A percentile compares a stretch with the other conserved stretches of the same genome.
phyloP scores from a whole-genome alignment of 2,797 vertebrate species.

The Zalophus californianus region DNA sequence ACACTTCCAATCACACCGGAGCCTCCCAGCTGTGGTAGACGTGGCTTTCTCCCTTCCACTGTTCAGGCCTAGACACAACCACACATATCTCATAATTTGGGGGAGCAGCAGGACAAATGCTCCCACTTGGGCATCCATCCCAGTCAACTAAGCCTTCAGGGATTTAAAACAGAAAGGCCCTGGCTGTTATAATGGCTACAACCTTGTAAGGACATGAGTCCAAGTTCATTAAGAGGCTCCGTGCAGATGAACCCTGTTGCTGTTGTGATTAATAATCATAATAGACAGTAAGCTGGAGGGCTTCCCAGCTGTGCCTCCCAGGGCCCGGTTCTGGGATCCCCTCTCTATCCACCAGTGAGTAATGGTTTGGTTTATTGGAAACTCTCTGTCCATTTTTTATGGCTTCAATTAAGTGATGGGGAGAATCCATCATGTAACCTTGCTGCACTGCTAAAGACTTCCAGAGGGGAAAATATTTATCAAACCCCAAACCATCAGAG shows the following conservation, averaged over 20 bases:
- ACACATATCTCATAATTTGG: neutral
- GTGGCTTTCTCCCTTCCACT: neutral
- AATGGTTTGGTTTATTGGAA: slow-evolving; percentile 88
- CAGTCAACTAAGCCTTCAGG: slow-evolving; percentile 53
- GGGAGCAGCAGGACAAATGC: neutral
- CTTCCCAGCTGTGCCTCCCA: slow-evolving; percentile 78
- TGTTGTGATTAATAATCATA: slow-evolving; percentile 79
- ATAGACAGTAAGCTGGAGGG: slow-evolving; percentile 75
- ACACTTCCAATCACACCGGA: neutral
- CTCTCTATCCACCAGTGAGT: slow-evolving; percentile 76
- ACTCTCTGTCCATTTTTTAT: slow-evolving; percentile 89
- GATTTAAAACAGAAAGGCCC: slow-evolving; percentile 61
- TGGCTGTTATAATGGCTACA: slow-evolving; percentile 64
- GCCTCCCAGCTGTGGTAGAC: neutral
- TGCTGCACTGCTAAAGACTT: slow-evolving; percentile 86
- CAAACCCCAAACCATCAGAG: slow-evolving; percentile 81
- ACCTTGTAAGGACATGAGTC: slow-evolving; percentile 79
- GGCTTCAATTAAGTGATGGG: slow-evolving; percentile 88
- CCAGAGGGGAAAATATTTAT: slow-evolving; percentile 86
- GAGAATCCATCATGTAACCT: slow-evolving; percentile 87
- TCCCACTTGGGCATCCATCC: slow-evolving; percentile 22
- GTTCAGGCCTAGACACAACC: neutral
- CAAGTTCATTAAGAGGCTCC: slow-evolving; percentile 79
- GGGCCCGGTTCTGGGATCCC: slow-evolving; percentile 78
- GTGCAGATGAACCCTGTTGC: slow-evolving; percentile 73